Evolutionary conservation across 2,797 vertebrate species (phyloP).

Genomic region (Enteromius fasciolatus): DNA sequence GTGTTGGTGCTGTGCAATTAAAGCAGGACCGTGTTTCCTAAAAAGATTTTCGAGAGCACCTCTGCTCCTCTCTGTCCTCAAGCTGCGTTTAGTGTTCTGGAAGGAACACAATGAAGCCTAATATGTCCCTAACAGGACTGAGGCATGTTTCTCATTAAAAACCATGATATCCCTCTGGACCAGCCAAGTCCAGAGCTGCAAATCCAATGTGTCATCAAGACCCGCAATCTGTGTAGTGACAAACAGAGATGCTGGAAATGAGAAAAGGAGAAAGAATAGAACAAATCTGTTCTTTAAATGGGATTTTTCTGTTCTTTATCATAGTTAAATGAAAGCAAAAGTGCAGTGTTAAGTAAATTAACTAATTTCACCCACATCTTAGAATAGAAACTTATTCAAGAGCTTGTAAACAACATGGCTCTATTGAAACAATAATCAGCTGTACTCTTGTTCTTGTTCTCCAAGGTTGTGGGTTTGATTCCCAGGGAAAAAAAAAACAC

Average conservation of each 20-base stretch:
- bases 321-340: constrained; percentile 50
- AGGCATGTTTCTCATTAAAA: constrained; percentile 77
- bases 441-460: not conserved
- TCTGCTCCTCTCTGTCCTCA: constrained; percentile 35
- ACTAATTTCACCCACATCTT: constrained; percentile 55
- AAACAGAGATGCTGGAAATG: constrained; percentile 53
- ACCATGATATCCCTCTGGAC: constrained; percentile 71
- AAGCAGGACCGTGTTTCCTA: not conserved
- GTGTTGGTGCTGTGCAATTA: constrained; percentile 42
- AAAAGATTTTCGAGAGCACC: constrained; percentile 19
- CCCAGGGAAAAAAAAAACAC: not conserved
- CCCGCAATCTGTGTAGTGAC: constrained; percentile 64
- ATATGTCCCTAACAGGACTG: constrained; percentile 47
- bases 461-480: constrained; percentile 7
- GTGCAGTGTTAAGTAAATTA: constrained; percentile 52
- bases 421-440: constrained; percentile 36
- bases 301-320: constrained; percentile 40
- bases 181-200: constrained; percentile 61
- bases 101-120: constrained; percentile 32
- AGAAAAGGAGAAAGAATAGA: constrained; percentile 29
- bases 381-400: constrained; percentile 45
- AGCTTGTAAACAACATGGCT: constrained; percentile 36
- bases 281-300: constrained; percentile 51
- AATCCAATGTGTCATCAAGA: constrained; percentile 71
- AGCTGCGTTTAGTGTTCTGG: constrained; percentile 25